phyloP scores from a whole-genome alignment of 1,140 invertebrate species.

The Acromyrmex echinatior region DNA sequence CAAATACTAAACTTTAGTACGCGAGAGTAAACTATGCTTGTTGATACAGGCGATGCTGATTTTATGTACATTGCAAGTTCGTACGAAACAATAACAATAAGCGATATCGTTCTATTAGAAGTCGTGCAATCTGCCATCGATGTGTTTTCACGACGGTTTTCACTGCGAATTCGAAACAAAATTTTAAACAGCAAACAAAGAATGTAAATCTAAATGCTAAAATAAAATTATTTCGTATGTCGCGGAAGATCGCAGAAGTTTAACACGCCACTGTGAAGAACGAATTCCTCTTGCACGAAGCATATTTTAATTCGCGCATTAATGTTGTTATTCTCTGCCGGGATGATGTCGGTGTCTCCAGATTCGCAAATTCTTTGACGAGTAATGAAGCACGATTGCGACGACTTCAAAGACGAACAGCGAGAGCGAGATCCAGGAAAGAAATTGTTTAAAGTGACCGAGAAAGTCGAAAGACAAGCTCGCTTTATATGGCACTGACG shows the following conservation, averaged over 20 bases:
- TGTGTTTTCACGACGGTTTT: background rate
- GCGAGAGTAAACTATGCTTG: constrained; percentile 11
- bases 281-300: background rate
- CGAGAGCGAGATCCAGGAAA: constrained; percentile 53
- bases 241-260: background rate
- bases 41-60: constrained; percentile 29
- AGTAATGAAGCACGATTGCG: background rate
- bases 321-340: background rate
- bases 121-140: constrained; percentile 8
- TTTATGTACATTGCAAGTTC: constrained; percentile 44
- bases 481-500: constrained; percentile 85
- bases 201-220: background rate
- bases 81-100: constrained; percentile 21
- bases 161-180: constrained; percentile 1
- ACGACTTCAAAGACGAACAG: constrained; percentile 3
- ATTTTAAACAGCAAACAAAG: constrained; percentile 2
- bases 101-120: constrained; percentile 1
- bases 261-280: background rate
- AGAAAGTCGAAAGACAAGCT: background rate
- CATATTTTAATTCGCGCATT: constrained; percentile 12
- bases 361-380: background rate
- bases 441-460: constrained; percentile 51
- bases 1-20: constrained; percentile 41
- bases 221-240: constrained; percentile 1
- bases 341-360: background rate